Evolutionary conservation across 2,888 invertebrate genomes (phyloP), one percentile per base, ranked within the genome.

Genomic region (Xanthostigma xanthostigma): DNA sequence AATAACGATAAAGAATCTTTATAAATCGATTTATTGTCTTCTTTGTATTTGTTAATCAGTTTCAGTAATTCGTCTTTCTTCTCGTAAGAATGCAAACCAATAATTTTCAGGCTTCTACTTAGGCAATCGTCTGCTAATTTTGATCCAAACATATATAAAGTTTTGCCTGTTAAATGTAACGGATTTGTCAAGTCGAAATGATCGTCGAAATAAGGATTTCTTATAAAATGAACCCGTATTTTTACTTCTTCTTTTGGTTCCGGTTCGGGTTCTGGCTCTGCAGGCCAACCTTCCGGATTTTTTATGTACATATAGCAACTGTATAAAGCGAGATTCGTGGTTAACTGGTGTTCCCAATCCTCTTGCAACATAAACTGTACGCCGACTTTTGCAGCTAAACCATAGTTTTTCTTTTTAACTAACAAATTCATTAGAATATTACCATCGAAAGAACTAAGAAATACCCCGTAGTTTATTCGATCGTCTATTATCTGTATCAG

Each of bases 351-450:
- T 10, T 73, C 72, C 57, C 78, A 79, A 58, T 94, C 90, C 69
- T 94, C 93, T 65, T 95, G 92, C 34, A 94, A 68, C 88, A 94
- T 91, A 50, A 89, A 66, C 50, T 88, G 70, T 48, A 77, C 74
- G 0, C 89, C 88, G 12, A 91, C 71, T 63, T 79, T 76, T 0
- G 88, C 83, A 12, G 94, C 95, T 50, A 74, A 71, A 40, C 71
- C 70, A 62, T 70, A 84, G 60, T 88, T 75, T 48, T 79, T 69
- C 36, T 72, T 67, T 59, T 81, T 78, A 49, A 95, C 67, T 58
- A 89, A 81, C 48, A 75, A 73, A 62, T 95, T 84, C 68, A 96
- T 71, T 37, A 93, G 66, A 45, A 94, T 70, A 64, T 89, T 91
- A 9, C 81, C 81, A 35, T 78, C 73, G 56, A 80, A 84, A 51